These are phyloP conservation scores for Gambusia affinis DNA, from an alignment of 2,113 vertebrate species.

Conservation along the genomic window DNA sequence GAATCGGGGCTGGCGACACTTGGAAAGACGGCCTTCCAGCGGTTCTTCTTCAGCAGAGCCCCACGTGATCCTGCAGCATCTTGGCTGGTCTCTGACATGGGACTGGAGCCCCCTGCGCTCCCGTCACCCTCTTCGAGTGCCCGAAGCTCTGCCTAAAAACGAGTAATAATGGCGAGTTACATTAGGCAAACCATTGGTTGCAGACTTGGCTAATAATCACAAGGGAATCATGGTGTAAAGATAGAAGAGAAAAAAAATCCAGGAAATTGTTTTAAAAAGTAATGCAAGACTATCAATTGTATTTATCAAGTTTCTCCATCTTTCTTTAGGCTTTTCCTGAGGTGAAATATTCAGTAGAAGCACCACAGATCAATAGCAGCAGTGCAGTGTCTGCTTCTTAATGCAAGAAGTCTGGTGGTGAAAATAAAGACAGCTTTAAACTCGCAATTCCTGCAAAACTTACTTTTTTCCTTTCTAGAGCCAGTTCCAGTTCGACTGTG, in stretches of 20 bases:
- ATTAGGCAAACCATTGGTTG: background rate
- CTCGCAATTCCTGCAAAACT: background rate
- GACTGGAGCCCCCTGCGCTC: conserved; percentile 91
- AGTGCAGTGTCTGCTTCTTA: background rate
- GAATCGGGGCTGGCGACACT: conserved; percentile 88
- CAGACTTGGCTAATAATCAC: background rate
- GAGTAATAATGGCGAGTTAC: background rate
- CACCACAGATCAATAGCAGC: background rate
- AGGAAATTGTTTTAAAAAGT: background rate
- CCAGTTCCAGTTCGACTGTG: conserved; percentile 91
- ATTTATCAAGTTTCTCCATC: no score
- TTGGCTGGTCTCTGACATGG: conserved; percentile 90
- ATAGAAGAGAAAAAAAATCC: background rate
- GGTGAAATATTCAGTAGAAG: background rate
- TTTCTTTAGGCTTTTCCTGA: background rate
- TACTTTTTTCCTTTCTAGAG: conserved; percentile 96
- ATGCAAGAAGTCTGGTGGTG: background rate
- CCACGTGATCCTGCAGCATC: conserved; percentile 79
- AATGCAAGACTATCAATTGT: no score
- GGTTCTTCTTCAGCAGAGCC: conserved; percentile 80
- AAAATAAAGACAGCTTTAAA: background rate
- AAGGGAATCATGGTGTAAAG: background rate
- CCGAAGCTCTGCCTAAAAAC: conserved; percentile 90
- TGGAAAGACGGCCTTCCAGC: conserved; percentile 92
- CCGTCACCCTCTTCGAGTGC: conserved; percentile 95